These are phyloP conservation scores for Bubo scandiacus DNA, from an alignment of 2,113 vertebrate genomes.

Conservation along the genomic window DNA sequence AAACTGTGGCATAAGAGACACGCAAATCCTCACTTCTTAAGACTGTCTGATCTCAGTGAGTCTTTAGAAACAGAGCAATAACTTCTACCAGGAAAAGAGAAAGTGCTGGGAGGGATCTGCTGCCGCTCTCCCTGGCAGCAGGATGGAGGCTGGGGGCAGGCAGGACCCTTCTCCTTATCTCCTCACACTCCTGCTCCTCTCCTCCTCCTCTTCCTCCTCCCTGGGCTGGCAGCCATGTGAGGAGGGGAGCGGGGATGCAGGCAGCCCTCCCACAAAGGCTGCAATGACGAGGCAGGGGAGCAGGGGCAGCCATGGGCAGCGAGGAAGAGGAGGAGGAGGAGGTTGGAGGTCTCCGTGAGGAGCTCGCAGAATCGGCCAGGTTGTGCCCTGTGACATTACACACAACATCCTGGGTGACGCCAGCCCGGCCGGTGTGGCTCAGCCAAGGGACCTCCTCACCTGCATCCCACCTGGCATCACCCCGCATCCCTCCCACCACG, in stretches of 20 bases:
- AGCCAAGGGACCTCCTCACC: fast-evolving
- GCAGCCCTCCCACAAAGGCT: not conserved
- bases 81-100: not conserved
- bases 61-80: not conserved
- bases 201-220: not conserved
- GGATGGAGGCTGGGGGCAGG: too few species aligned
- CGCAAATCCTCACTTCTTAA: not conserved
- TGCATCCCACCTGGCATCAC: not conserved
- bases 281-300: not conserved
- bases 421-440: fast-evolving
- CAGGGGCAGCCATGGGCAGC: too few species aligned
- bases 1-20: not conserved
- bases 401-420: fast-evolving
- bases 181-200: too few species aligned
- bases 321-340: not conserved
- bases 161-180: not conserved
- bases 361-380: not conserved
- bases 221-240: too few species aligned
- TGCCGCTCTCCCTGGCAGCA: too few species aligned
- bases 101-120: too few species aligned
- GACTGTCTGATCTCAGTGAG: fast-evolving
- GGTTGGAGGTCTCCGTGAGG: fast-evolving
- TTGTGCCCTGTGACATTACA: not conserved
- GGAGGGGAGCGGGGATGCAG: too few species aligned
- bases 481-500: not conserved